Evolutionary conservation across 2,113 vertebrate species (phyloP).

Genomic region (Chinchilla lanigera): DNA sequence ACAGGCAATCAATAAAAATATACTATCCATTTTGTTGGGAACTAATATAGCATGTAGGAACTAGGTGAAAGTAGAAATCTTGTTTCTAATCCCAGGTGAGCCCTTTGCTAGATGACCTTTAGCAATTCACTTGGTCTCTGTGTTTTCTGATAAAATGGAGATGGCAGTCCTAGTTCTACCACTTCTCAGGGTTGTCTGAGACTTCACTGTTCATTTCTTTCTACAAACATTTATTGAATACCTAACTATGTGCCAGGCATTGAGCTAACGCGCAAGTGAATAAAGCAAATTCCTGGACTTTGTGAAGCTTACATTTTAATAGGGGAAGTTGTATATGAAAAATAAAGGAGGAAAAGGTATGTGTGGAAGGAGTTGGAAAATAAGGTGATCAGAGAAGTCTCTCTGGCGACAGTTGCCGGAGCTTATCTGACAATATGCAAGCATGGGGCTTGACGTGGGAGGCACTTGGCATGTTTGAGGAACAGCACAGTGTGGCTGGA

Average conservation of each 20-base stretch:
- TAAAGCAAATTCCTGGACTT: neutral
- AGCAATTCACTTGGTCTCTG: neutral
- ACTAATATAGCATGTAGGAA: neutral
- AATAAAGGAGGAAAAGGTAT: neutral
- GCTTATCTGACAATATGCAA: neutral
- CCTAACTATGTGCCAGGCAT: neutral
- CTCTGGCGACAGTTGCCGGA: neutral
- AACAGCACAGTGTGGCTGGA: neutral
- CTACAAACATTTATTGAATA: neutral
- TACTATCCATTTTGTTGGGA: neutral
- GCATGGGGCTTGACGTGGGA: neutral
- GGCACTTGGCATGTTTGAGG: neutral
- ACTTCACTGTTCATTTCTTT: neutral
- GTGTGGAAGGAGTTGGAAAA: neutral
- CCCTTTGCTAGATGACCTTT: neutral
- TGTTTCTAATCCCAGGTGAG: neutral
- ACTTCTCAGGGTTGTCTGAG: neutral
- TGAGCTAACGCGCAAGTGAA: neutral
- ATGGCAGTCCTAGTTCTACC: neutral
- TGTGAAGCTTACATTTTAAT: neutral
- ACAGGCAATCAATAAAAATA: neutral
- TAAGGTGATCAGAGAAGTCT: neutral
- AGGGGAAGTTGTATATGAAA: neutral
- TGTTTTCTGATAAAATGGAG: neutral
- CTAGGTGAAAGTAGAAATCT: neutral